phyloP scores from a whole-genome alignment of 2,888 invertebrate species.

The Hemaris fuciformis region DNA sequence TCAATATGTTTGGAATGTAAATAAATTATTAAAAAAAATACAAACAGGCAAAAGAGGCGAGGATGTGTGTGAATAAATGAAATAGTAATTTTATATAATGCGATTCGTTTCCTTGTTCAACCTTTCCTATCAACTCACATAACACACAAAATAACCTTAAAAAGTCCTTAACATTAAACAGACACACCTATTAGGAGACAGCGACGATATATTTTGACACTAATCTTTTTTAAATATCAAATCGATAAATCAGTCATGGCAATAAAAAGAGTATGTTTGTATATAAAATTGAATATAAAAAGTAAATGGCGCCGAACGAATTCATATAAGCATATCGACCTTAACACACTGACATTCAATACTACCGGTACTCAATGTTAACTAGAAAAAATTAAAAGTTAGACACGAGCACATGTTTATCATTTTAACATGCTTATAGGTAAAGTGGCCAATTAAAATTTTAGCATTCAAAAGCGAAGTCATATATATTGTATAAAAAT shows the following conservation, averaged over 20 bases:
- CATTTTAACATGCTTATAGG: background rate
- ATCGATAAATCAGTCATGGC: background rate
- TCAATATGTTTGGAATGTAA: constrained; percentile 67
- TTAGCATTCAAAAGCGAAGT: background rate
- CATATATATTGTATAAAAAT: background rate
- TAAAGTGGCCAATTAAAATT: background rate
- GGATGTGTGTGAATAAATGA: constrained; percentile 79
- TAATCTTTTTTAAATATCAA: background rate
- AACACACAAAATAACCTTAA: background rate
- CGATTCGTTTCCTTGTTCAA: constrained; percentile 12
- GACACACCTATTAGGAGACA: background rate
- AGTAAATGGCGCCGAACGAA: constrained; percentile 24
- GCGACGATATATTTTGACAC: background rate
- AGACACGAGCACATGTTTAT: background rate
- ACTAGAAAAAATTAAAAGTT: background rate
- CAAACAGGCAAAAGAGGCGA: constrained; percentile 67
- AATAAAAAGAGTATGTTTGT: background rate
- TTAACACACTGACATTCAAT: constrained; percentile 36
- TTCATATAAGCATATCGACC: constrained; percentile 33
- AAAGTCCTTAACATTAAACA: background rate
- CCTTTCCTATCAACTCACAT: background rate
- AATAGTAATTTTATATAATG: constrained; percentile 44
- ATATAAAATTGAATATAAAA: background rate
- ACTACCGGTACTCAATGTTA: background rate
- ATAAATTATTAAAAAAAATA: constrained; percentile 59